phyloP scores from a whole-genome alignment of 2,797 vertebrate genomes.

The Helicolenus hilgendorfi region DNA sequence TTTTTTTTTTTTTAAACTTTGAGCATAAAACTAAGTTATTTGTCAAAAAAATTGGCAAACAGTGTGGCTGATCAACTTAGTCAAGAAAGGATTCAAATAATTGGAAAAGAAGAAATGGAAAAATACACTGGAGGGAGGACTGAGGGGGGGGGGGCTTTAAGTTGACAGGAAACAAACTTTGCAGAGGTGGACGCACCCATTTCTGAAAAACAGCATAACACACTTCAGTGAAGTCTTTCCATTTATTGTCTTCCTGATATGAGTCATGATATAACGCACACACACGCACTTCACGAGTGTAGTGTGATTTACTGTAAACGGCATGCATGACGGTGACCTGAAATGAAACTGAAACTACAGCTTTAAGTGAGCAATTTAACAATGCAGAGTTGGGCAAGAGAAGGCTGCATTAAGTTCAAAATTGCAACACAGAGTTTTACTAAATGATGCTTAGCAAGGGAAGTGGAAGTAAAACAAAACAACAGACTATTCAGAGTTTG shows the following conservation, averaged over 20 bases:
- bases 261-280: neutral
- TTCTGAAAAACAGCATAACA: neutral
- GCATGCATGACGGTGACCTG: neutral
- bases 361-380: neutral
- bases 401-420: neutral
- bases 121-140: too few species aligned
- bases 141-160: neutral
- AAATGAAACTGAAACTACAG: constrained; percentile 22
- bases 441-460: neutral
- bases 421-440: neutral
- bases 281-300: neutral
- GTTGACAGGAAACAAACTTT: neutral
- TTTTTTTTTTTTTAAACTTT: too few species aligned
- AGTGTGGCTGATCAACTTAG: too few species aligned
- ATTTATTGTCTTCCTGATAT: too few species aligned
- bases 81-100: too few species aligned
- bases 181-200: neutral
- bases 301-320: neutral
- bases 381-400: neutral
- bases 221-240: too few species aligned
- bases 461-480: neutral
- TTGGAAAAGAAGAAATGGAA: too few species aligned
- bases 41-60: too few species aligned
- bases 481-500: neutral
- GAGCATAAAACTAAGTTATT: too few species aligned